These are phyloP conservation scores for Zaprionus inermis DNA, from an alignment of 1,140 invertebrate genomes.

Conservation along the genomic window DNA sequence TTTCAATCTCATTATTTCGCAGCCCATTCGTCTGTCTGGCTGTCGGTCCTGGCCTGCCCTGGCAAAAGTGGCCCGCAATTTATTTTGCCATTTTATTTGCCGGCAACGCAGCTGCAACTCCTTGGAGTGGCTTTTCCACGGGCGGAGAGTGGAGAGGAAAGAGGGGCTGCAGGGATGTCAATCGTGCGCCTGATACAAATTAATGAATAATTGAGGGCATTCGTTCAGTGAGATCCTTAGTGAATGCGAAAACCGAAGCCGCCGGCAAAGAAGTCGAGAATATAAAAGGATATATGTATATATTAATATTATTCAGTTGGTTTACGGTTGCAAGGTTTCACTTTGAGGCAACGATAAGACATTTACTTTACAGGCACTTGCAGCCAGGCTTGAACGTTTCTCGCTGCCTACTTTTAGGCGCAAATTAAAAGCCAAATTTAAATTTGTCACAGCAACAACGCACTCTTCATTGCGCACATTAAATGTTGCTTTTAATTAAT, in stretches of 20 bases:
- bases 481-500: neutral
- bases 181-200: conserved; percentile 39
- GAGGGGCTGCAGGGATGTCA: neutral
- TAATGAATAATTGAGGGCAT: conserved; percentile 44
- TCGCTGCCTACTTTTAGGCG: conserved; percentile 20
- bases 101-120: neutral
- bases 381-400: too few relatives aligned
- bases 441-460: neutral
- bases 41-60: conserved; percentile 12
- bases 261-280: neutral
- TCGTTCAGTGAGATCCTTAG: conserved; percentile 7
- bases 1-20: conserved; percentile 46
- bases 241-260: neutral
- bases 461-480: neutral
- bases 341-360: too few relatives aligned
- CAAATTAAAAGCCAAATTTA: conserved; percentile 7
- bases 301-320: neutral
- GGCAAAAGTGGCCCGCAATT: conserved; percentile 43
- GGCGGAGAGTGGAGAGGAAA: neutral
- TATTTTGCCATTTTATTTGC: conserved; percentile 41
- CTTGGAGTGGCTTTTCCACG: conserved; percentile 14
- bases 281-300: neutral
- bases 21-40: conserved; percentile 6
- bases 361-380: too few relatives aligned
- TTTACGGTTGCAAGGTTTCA: too few relatives aligned